Conservation (phyloP, 2,113 vertebrate species). For the Mesitornis unicolor region DNA sequence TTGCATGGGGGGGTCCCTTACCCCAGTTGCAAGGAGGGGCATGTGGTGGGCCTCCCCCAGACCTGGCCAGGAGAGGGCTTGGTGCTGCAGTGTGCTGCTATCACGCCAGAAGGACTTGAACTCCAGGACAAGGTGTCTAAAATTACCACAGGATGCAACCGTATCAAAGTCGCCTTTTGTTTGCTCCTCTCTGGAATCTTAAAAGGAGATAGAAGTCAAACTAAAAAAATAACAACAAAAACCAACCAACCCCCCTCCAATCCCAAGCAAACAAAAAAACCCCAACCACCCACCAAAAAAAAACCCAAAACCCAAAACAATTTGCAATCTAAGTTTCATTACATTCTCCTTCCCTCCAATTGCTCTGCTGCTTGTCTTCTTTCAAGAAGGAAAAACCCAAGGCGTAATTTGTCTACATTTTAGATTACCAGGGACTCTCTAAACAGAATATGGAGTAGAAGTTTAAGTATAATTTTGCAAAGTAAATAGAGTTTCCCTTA, state of each 20-base stretch:
- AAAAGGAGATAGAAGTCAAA: neutral
- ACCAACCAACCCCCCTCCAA: neutral
- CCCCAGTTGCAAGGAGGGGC: accelerated
- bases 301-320: neutral
- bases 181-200: neutral
- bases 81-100: neutral
- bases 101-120: neutral
- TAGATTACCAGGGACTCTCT: neutral
- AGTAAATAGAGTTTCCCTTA: neutral
- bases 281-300: neutral
- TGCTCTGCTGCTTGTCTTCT: neutral
- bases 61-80: neutral
- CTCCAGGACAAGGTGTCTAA: neutral
- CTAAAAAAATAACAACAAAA: neutral
- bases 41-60: too few relatives aligned
- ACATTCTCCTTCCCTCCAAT: neutral
- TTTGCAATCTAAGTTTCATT: neutral
- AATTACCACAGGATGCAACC: neutral
- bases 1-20: neutral
- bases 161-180: neutral
- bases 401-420: neutral
- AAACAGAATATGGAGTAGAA: neutral
- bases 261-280: neutral
- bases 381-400: neutral
- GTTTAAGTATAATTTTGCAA: neutral